Evolutionary conservation across 2,888 invertebrate species (phyloP).

Genomic region (Drosophila borealis): DNA sequence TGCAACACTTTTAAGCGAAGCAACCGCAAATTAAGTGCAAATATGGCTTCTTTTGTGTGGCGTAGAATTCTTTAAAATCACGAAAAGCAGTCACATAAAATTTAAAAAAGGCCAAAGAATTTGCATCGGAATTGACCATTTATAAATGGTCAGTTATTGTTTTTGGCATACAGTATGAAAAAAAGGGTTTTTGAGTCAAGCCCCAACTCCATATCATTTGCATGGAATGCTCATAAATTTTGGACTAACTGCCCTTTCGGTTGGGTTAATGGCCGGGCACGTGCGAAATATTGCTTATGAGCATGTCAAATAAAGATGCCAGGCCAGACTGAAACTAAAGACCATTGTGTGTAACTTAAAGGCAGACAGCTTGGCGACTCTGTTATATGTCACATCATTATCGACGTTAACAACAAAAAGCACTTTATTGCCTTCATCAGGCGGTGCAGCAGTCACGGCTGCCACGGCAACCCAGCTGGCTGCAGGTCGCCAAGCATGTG

Average conservation of each 20-base stretch:
- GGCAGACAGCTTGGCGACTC: not conserved
- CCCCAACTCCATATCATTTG: slow-evolving; percentile 40
- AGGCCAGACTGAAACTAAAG: slow-evolving; percentile 5
- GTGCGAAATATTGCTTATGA: slow-evolving; percentile 40
- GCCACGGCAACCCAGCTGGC: slow-evolving; percentile 12
- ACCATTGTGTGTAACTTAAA: slow-evolving; percentile 23
- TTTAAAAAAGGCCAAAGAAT: slow-evolving; percentile 22
- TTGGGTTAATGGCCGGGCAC: slow-evolving; percentile 45
- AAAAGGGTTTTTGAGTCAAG: slow-evolving; percentile 2
- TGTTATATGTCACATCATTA: slow-evolving; percentile 66
- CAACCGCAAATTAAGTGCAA: slow-evolving; percentile 1
- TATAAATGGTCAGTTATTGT: slow-evolving; percentile 54
- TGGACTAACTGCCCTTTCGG: slow-evolving; percentile 34
- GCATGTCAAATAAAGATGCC: slow-evolving; percentile 57
- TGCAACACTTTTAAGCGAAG: not conserved
- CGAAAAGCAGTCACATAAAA: slow-evolving; percentile 31
- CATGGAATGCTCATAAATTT: slow-evolving; percentile 64
- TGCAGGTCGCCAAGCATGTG: not conserved
- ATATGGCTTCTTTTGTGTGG: not conserved
- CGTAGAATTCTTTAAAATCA: slow-evolving; percentile 16
- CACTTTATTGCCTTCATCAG: slow-evolving; percentile 76
- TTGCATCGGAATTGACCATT: slow-evolving; percentile 45
- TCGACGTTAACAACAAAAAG: slow-evolving; percentile 72
- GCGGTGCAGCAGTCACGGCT: slow-evolving; percentile 25
- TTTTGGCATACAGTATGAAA: slow-evolving; percentile 16